Percentiles rank a stretch among this genome's conserved stretches.
Conservation (phyloP, 1,140 invertebrate genomes). For the Ladona fulva region DNA sequence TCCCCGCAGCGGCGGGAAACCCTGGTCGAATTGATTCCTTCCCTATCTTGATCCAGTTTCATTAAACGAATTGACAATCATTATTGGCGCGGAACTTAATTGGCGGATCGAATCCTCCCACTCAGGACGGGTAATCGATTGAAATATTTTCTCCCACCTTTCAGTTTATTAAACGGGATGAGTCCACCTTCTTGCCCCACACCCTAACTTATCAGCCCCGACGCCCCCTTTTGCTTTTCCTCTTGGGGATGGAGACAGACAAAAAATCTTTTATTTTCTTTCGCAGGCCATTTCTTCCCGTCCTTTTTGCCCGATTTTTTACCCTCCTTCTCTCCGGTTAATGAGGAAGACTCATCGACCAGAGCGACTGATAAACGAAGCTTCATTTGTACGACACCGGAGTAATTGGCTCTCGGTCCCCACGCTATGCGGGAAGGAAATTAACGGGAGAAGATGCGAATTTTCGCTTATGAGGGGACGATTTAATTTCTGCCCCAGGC, state of each 20-base stretch:
- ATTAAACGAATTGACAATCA: slow-evolving; percentile 10
- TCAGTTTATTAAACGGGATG: not conserved
- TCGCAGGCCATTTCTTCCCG: not conserved
- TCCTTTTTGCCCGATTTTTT: not conserved
- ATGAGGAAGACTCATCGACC: not conserved
- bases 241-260: not conserved
- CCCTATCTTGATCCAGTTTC: not conserved
- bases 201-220: not conserved
- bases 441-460: too few species aligned
- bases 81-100: not conserved
- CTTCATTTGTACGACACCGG: slow-evolving; percentile 3
- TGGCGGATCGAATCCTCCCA: not conserved
- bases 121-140: not conserved
- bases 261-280: not conserved
- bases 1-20: not conserved
- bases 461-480: too few species aligned
- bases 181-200: not conserved
- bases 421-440: too few species aligned
- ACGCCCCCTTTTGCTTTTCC: not conserved
- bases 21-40: not conserved
- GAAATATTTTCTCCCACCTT: not conserved
- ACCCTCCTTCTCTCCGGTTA: not conserved
- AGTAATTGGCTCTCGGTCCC: not conserved
- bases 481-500: too few species aligned
- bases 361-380: not conserved